Conservation (phyloP, 92 coral and sea anemone species). For the Diadumene lineata region DNA sequence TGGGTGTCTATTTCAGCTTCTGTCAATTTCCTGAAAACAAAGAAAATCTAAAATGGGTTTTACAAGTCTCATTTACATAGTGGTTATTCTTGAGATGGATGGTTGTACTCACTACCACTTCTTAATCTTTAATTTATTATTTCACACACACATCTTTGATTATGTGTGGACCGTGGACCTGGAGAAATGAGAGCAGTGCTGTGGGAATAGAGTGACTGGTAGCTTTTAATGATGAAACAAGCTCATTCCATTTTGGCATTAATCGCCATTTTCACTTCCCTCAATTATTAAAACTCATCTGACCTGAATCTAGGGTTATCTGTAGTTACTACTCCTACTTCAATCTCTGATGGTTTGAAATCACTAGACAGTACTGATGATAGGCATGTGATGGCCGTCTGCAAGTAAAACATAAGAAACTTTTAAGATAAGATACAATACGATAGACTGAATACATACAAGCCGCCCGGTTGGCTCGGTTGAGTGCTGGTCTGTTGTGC, state of each 20-base stretch:
- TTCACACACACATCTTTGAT: no score
- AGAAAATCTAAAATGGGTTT: neutral
- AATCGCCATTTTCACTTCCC: neutral
- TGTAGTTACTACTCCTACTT: conserved; percentile 93
- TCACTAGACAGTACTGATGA: conserved; percentile 95
- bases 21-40: conserved; percentile 66
- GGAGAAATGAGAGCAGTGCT: no score
- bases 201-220: no score
- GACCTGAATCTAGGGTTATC: conserved; percentile 91
- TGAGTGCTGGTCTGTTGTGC: no score
- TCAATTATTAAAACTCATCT: neutral
- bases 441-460: neutral
- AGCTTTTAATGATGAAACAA: neutral
- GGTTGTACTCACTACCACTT: no score
- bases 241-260: neutral
- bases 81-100: neutral
- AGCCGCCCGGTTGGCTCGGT: no score
- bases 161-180: no score
- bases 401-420: conserved; percentile 3
- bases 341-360: conserved; percentile 96
- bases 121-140: no score
- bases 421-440: neutral
- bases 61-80: neutral
- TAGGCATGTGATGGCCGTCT: conserved; percentile 96
- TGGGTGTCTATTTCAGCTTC: conserved; percentile 96